These are phyloP conservation scores for Hemicentrotus pulcherrimus DNA, from an alignment of 35 echinoderm and acorn worm species.

Conservation along the genomic window DNA sequence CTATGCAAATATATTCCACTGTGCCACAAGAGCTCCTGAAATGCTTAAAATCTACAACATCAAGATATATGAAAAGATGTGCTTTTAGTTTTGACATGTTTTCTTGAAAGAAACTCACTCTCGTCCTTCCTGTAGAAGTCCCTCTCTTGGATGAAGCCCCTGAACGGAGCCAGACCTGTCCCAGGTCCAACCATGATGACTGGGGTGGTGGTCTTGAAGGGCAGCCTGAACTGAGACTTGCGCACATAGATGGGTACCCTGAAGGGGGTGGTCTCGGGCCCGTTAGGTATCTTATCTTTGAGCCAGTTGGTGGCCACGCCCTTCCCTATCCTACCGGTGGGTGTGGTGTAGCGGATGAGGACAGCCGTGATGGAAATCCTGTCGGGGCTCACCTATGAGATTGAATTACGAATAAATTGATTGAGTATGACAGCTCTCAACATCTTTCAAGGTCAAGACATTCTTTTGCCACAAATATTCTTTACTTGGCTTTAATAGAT, in stretches of 20 bases:
- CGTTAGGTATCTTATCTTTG: conserved; percentile 88
- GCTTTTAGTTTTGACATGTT: no score
- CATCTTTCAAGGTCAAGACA: no score
- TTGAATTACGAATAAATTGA: neutral
- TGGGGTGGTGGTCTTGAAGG: conserved; percentile 82
- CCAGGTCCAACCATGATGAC: conserved; percentile 98
- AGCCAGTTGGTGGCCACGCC: conserved; percentile 96
- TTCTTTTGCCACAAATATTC: no score
- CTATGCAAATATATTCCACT: no score
- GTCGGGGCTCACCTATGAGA: conserved; percentile 68
- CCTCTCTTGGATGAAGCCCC: conserved; percentile 95
- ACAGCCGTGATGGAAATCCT: conserved; percentile 96
- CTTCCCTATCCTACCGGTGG: conserved; percentile 70
- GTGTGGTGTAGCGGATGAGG: conserved; percentile 77
- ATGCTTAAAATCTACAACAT: no score
- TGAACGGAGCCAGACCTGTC: conserved; percentile 90
- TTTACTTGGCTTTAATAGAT: no score
- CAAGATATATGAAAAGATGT: no score
- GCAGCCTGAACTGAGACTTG: conserved; percentile 98
- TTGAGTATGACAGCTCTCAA: no score
- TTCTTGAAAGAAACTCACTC: conserved; percentile 17
- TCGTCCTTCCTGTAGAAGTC: conserved; percentile 69
- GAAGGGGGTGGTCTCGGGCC: conserved; percentile 71
- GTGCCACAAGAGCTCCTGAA: no score
- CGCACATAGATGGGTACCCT: conserved; percentile 92